These are phyloP conservation scores for Benthosema pterotum DNA, from an alignment of 2,797 vertebrate species.

Conservation along the genomic window DNA sequence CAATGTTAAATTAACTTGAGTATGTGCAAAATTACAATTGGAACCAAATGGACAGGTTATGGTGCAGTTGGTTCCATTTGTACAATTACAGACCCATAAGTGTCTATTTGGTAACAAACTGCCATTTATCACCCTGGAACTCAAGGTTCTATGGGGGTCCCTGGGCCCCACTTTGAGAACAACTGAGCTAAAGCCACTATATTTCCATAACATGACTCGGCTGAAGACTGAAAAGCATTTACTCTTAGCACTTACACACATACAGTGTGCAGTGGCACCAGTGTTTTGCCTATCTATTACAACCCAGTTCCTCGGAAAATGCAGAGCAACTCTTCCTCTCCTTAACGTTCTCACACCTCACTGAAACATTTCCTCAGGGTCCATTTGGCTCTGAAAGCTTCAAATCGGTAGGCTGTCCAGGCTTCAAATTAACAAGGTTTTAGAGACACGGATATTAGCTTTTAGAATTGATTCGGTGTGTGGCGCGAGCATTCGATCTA, in stretches of 20 bases:
- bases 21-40: too few relatives aligned
- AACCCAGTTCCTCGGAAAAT: constrained; percentile 41
- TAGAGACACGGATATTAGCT: constrained; percentile 59
- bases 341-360: constrained; percentile 54
- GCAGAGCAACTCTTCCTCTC: constrained; percentile 28
- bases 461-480: constrained; percentile 52
- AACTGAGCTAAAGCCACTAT: background rate
- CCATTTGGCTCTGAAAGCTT: constrained; percentile 65
- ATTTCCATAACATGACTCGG: constrained; percentile 11
- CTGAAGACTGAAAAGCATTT: too few relatives aligned
- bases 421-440: constrained; percentile 65
- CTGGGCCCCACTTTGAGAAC: too few relatives aligned
- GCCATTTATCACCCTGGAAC: too few relatives aligned
- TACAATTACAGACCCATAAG: too few relatives aligned
- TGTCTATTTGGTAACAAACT: too few relatives aligned
- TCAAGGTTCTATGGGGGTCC: too few relatives aligned
- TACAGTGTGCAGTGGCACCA: too few relatives aligned
- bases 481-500: constrained; percentile 27
- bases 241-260: too few relatives aligned
- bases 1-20: too few relatives aligned
- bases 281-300: constrained; percentile 43
- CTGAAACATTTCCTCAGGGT: constrained; percentile 58
- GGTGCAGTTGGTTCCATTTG: too few relatives aligned
- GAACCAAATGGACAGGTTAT: too few relatives aligned
- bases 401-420: constrained; percentile 48